Evolutionary conservation across 1,140 invertebrate genomes (phyloP).

Genomic region (Nomia melanderi): DNA sequence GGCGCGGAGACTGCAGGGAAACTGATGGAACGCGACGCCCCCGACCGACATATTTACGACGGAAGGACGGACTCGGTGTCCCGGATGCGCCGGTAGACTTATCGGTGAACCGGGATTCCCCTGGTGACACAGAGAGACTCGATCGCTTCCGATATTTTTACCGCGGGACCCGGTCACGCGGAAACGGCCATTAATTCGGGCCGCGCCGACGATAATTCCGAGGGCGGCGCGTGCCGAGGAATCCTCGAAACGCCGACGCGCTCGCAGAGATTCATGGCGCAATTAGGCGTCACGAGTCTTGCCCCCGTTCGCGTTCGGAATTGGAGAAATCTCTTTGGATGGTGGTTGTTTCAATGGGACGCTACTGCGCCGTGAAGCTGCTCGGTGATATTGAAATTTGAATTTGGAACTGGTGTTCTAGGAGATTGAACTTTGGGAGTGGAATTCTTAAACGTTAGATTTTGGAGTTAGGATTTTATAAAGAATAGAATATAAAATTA

Average conservation of each 20-base stretch:
- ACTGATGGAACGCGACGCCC: constrained; percentile 9
- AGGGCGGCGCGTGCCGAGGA: background rate
- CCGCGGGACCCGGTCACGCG: background rate
- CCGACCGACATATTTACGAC: background rate
- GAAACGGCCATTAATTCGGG: constrained; percentile 40
- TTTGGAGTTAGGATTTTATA: too few species aligned
- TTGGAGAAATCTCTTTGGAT: too few species aligned
- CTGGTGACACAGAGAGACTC: background rate
- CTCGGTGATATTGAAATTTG: too few species aligned
- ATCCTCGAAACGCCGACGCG: constrained; percentile 5
- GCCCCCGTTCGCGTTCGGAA: too few species aligned
- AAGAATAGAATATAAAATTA: too few species aligned
- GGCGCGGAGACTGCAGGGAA: constrained; percentile 15
- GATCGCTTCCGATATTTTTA: constrained; percentile 35
- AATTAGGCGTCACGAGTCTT: constrained; percentile 33
- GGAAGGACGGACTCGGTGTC: constrained; percentile 11
- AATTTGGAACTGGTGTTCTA: too few species aligned
- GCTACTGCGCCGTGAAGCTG: too few species aligned
- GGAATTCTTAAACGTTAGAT: too few species aligned
- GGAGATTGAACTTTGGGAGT: too few species aligned
- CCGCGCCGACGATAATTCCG: constrained; percentile 38
- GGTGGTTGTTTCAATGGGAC: too few species aligned
- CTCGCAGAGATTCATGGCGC: constrained; percentile 30
- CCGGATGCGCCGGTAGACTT: background rate
- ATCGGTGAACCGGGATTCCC: background rate